These are phyloP conservation scores for Sander lucioperca DNA, from an alignment of 2,113 vertebrate species.

Conservation along the genomic window DNA sequence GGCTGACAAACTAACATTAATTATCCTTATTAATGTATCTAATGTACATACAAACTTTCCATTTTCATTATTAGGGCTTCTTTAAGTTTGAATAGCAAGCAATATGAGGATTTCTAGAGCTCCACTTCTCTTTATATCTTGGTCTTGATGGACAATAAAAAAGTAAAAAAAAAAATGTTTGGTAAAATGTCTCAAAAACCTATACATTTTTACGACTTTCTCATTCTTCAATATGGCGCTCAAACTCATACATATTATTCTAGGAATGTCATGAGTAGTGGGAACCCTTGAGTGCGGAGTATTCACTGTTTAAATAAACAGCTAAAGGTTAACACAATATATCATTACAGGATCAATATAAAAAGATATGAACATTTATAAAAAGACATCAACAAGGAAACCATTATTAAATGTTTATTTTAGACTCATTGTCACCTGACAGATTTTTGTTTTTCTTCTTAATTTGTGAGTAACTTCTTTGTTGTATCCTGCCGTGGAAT, in stretches of 20 bases:
- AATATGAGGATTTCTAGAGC: not conserved
- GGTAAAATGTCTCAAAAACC: not conserved
- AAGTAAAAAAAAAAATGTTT: not conserved
- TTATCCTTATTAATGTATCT: constrained; percentile 11
- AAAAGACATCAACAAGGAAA: not conserved
- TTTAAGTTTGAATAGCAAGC: not conserved
- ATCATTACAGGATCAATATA: too few relatives aligned
- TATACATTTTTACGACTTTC: not conserved
- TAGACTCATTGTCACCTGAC: not conserved
- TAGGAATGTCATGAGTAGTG: not conserved
- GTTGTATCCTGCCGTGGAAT: not conserved
- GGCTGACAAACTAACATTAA: not conserved
- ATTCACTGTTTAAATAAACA: too few relatives aligned
- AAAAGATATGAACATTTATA: too few relatives aligned
- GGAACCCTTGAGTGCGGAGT: too few relatives aligned
- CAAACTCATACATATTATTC: not conserved
- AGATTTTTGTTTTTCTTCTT: not conserved
- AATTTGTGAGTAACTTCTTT: not conserved
- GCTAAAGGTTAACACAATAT: too few relatives aligned
- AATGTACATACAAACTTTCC: constrained; percentile 5
- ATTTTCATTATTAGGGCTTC: constrained; percentile 3
- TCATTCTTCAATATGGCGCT: not conserved
- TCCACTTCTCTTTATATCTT: not conserved
- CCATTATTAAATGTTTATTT: not conserved
- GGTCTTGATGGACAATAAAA: not conserved